A percentile compares a stretch with the other conserved stretches of the same genome.
Conservation (phyloP, 1,140 invertebrate genomes). For the Drosophila repletoides region DNA sequence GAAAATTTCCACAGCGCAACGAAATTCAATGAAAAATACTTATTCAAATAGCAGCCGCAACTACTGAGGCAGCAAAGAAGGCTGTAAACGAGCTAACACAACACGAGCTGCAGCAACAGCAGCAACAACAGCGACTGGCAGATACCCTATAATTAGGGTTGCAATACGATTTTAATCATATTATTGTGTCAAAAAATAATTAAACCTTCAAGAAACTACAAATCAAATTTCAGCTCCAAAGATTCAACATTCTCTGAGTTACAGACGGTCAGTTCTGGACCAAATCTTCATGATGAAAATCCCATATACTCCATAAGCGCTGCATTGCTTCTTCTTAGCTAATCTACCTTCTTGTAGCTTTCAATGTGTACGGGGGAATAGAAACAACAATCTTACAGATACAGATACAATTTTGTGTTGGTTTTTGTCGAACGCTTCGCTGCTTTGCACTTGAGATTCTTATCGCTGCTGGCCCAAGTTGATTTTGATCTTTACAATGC, state of each 20-base stretch:
- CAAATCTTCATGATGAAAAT: too few species aligned
- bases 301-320: too few species aligned
- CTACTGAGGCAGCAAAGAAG: constrained; percentile 62
- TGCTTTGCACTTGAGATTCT: constrained; percentile 79
- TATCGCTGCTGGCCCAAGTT: constrained; percentile 66
- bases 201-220: too few species aligned
- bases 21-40: constrained; percentile 79
- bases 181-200: too few species aligned
- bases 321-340: too few species aligned
- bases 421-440: constrained; percentile 72
- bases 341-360: too few species aligned
- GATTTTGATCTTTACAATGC: constrained; percentile 76
- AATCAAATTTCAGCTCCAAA: too few species aligned
- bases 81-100: constrained; percentile 71
- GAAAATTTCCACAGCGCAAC: constrained; percentile 76
- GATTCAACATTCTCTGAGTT: too few species aligned
- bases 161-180: too few species aligned
- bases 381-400: constrained; percentile 36
- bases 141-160: too few species aligned
- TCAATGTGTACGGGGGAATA: too few species aligned
- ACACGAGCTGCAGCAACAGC: constrained; percentile 38
- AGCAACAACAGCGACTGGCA: constrained; percentile 18
- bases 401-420: constrained; percentile 39
- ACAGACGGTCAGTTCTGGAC: too few species aligned
- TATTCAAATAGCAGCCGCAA: constrained; percentile 66